phyloP scores from a whole-genome alignment of 23 tunicate genomes.

The Aplidium turbinatum region DNA sequence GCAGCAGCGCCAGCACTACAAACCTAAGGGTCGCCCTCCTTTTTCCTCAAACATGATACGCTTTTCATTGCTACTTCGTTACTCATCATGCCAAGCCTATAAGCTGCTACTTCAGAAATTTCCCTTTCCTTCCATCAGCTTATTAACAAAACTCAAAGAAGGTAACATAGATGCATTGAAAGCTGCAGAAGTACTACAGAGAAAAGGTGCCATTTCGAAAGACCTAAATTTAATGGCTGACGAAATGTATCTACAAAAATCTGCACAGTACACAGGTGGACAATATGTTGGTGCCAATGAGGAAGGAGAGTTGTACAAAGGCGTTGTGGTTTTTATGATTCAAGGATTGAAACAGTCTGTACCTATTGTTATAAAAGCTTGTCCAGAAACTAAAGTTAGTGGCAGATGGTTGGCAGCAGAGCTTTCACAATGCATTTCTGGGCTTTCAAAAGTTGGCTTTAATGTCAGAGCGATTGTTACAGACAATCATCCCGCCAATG shows the following conservation, averaged over 20 bases:
- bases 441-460: constrained; percentile 7
- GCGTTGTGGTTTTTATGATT: constrained; percentile 24
- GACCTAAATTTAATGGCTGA: constrained; percentile 15
- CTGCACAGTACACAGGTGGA: constrained; percentile 9
- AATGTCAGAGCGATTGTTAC: constrained; percentile 10
- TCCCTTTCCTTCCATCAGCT: constrained; percentile 9
- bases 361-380: constrained; percentile 18
- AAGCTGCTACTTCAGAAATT: constrained; percentile 13
- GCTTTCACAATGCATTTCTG: neutral
- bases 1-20: constrained; percentile 14
- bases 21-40: constrained; percentile 21
- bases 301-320: constrained; percentile 14
- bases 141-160: constrained; percentile 3
- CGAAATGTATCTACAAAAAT: constrained; percentile 26
- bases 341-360: constrained; percentile 15
- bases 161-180: constrained; percentile 3
- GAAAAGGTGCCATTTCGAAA: constrained; percentile 2
- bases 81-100: neutral
- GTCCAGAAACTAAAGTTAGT: constrained; percentile 1
- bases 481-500: constrained; percentile 7
- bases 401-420: constrained; percentile 10
- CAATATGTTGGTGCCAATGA: constrained; percentile 19
- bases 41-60: constrained; percentile 7
- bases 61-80: constrained; percentile 2
- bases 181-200: constrained; percentile 2